Percentiles rank a stretch among this genome's conserved stretches.
Evolutionary conservation across 2,113 vertebrate species (phyloP).

Genomic region (human): DNA sequence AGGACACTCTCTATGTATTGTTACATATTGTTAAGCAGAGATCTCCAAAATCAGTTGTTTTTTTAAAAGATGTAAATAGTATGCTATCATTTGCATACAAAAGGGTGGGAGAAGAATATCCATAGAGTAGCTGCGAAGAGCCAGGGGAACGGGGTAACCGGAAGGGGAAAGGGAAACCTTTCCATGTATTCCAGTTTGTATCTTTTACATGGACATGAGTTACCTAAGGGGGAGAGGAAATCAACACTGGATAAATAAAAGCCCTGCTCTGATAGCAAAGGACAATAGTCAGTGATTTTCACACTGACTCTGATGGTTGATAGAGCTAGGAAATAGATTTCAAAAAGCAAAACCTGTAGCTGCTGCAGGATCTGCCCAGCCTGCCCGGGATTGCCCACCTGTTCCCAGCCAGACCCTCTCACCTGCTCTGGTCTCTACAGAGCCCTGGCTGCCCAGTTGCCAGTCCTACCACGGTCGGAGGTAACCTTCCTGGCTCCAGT

Average conservation of each 20-base stretch:
- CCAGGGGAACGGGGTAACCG: rapidly evolving
- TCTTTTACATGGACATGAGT: not conserved
- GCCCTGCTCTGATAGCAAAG: not conserved
- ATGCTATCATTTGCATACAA: not conserved
- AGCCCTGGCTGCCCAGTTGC: slow-evolving; percentile 82
- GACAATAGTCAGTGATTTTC: not conserved
- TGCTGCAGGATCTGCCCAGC: not conserved
- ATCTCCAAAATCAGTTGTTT: not conserved
- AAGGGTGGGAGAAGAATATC: not conserved
- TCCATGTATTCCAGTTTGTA: no score
- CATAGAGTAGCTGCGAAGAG: not conserved
- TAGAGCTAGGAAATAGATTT: not conserved
- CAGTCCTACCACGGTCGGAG: slow-evolving; percentile 79
- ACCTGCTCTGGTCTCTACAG: slow-evolving; percentile 78
- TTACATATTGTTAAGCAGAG: not conserved
- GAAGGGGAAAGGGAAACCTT: not conserved
- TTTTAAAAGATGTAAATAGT: not conserved
- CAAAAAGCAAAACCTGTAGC: not conserved
- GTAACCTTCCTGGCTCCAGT: slow-evolving; percentile 89
- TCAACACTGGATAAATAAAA: not conserved
- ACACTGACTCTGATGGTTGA: not conserved
- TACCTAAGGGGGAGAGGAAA: not conserved
- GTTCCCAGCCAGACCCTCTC: not conserved
- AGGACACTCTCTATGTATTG: not conserved
- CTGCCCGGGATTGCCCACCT: not conserved